Percentiles rank a stretch among this genome's conserved stretches.
Conservation (phyloP, 2,113 vertebrate species). For the Aphyosemion australe region DNA sequence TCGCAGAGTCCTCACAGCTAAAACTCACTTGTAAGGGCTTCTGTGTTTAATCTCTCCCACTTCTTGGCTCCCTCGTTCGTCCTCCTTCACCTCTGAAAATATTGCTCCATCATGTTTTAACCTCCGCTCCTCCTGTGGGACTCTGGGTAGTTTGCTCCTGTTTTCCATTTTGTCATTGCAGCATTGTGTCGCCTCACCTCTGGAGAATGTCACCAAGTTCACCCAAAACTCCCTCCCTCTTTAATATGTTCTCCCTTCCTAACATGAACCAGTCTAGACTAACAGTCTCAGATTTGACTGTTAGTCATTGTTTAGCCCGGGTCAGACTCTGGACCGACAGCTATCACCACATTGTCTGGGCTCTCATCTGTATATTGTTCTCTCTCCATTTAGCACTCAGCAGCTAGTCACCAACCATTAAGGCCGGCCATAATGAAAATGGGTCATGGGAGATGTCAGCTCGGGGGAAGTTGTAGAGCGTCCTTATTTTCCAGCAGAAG, state of each 20-base stretch:
- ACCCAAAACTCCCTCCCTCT: constrained; percentile 8
- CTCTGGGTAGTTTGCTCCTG: neutral
- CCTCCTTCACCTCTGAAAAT: constrained; percentile 22
- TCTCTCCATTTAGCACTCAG: constrained; percentile 48
- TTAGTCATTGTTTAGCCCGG: constrained; percentile 32
- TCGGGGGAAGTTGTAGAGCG: constrained; percentile 33
- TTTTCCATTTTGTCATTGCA: constrained; percentile 19
- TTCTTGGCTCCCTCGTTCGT: neutral
- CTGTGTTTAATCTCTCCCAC: constrained; percentile 9
- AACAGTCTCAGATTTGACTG: constrained; percentile 31
- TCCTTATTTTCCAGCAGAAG: constrained; percentile 53
- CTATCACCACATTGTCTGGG: constrained; percentile 22
- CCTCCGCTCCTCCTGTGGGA: constrained; percentile 25
- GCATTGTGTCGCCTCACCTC: constrained; percentile 27
- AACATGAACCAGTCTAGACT: constrained; percentile 19
- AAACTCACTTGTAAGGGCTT: constrained; percentile 13
- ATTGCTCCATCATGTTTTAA: constrained; percentile 22
- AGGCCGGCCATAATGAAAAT: constrained; percentile 50
- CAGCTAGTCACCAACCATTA: constrained; percentile 44
- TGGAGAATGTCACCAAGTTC: constrained; percentile 36
- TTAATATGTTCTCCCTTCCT: constrained; percentile 1
- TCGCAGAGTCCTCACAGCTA: constrained; percentile 22
- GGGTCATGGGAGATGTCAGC: constrained; percentile 67
- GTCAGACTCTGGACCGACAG: constrained; percentile 45
- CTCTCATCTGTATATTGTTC: constrained; percentile 54